Conservation (phyloP, 2,888 invertebrate species). For the Hedya salicella region DNA sequence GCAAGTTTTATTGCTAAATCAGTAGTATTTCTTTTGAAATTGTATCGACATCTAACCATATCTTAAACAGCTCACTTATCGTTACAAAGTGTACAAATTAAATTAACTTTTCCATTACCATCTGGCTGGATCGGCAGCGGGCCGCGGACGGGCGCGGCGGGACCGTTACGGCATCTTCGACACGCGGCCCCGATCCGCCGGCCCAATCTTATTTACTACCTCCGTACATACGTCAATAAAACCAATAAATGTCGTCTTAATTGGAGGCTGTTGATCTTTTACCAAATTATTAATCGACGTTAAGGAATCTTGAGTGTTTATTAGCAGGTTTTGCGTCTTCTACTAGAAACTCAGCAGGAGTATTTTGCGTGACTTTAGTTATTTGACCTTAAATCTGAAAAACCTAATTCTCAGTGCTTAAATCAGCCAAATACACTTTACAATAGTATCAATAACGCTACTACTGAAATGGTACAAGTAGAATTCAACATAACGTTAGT, state of each 20-base stretch:
- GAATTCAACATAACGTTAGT: too few species aligned
- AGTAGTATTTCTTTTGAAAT: neutral
- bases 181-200: slow-evolving; percentile 52
- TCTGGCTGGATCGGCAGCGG: slow-evolving; percentile 15
- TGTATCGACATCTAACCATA: neutral
- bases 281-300: slow-evolving; percentile 8
- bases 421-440: too few species aligned
- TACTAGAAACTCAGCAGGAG: neutral
- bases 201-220: slow-evolving; percentile 25
- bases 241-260: slow-evolving; percentile 31
- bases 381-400: neutral
- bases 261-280: slow-evolving; percentile 16
- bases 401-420: too few species aligned
- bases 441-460: too few species aligned
- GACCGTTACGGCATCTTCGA: slow-evolving; percentile 54
- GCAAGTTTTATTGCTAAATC: too few species aligned
- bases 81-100: slow-evolving; percentile 13
- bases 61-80: neutral
- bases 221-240: slow-evolving; percentile 16
- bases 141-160: slow-evolving; percentile 48
- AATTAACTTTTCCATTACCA: slow-evolving; percentile 23
- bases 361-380: too few species aligned
- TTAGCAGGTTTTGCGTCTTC: neutral
- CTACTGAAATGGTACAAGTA: too few species aligned
- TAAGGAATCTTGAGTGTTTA: slow-evolving; percentile 7